phyloP scores from a whole-genome alignment of 2,797 vertebrate species.

The Antennarius maculatus region DNA sequence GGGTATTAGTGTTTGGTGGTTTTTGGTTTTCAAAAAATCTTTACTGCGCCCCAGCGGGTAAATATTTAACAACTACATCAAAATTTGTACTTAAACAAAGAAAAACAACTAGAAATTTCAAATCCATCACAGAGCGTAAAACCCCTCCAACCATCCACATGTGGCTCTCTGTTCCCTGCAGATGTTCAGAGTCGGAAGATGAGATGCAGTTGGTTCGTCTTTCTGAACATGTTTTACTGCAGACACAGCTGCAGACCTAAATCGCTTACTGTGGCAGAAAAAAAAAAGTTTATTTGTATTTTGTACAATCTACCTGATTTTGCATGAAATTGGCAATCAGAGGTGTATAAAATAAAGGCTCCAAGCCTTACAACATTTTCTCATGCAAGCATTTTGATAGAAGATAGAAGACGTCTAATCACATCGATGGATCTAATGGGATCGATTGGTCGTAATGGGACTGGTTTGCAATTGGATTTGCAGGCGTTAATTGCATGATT shows the following conservation, averaged over 20 bases:
- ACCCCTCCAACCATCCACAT: too few species aligned
- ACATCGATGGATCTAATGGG: conserved; percentile 58
- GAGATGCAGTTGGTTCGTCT: conserved; percentile 8
- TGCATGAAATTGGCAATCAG: conserved; percentile 48
- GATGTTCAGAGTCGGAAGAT: conserved; percentile 8
- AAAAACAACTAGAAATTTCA: too few species aligned
- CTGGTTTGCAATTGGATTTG: conserved; percentile 49
- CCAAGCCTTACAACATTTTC: conserved; percentile 36
- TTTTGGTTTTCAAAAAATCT: background rate
- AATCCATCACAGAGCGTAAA: too few species aligned
- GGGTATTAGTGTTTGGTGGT: background rate
- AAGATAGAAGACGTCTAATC: conserved; percentile 61
- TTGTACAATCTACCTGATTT: conserved; percentile 37
- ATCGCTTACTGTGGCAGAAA: conserved; percentile 19
- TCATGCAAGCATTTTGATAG: conserved; percentile 25
- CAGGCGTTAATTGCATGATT: conserved; percentile 62
- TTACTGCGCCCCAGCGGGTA: too few species aligned
- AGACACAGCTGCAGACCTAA: conserved; percentile 16
- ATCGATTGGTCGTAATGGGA: conserved; percentile 69
- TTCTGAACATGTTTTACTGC: background rate
- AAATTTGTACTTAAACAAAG: too few species aligned
- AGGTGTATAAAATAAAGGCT: conserved; percentile 54
- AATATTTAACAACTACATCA: too few species aligned
- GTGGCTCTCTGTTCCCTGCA: too few species aligned
- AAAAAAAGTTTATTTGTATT: conserved; percentile 30